phyloP scores from a whole-genome alignment of 2,113 vertebrate genomes.

The Pungitius pungitius region DNA sequence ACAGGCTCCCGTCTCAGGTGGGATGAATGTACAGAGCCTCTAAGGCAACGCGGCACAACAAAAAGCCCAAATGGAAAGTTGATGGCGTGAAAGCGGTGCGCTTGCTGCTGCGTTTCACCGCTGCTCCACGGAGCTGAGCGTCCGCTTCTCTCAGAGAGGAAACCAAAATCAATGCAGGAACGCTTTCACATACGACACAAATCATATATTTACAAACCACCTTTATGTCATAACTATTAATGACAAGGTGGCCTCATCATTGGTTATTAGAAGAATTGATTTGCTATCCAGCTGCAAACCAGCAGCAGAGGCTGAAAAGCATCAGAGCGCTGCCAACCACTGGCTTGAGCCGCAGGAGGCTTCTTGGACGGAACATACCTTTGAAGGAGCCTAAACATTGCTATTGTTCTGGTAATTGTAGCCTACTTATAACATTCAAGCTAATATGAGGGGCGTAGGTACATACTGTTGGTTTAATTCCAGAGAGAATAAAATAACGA shows the following conservation, averaged over 20 bases:
- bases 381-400: not conserved
- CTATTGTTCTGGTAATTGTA: not conserved
- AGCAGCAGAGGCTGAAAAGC: not conserved
- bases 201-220: not conserved
- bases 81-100: not conserved
- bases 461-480: not conserved
- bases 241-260: not conserved
- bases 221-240: not conserved
- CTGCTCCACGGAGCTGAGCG: not conserved
- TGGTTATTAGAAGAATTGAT: not conserved
- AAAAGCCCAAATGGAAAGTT: not conserved
- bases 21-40: not conserved
- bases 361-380: not conserved
- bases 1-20: not conserved
- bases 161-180: not conserved
- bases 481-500: not conserved
- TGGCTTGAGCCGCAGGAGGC: not conserved
- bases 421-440: not conserved
- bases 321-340: not conserved
- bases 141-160: not conserved
- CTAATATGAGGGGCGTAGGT: not conserved
- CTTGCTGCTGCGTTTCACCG: not conserved
- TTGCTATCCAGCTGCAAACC: slow-evolving; percentile 5
- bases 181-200: not conserved
- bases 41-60: not conserved